Base-by-base conservation (phyloP, 2,797 vertebrate species). In the Lacerta viridis region DNA sequence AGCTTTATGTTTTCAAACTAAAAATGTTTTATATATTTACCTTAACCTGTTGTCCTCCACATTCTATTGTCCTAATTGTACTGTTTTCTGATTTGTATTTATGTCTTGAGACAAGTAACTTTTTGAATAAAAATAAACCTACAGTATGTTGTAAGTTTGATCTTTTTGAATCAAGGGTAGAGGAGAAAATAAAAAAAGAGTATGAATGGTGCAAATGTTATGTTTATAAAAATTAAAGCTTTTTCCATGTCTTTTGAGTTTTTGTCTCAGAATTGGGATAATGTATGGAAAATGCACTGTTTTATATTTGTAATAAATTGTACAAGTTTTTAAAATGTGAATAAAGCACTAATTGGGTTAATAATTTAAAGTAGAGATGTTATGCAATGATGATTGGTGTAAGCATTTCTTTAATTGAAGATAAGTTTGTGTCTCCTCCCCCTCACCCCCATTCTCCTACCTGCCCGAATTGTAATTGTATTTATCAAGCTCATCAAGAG, bases 81-180 rank as follows among this genome's bases (percentile, higher is more conserved):
- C 98, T 99, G 98, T 99, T 99, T 97, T 99, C 98, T 99, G 98
- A 99, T 99, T 99, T 99, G 98, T 99, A 99, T 98, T 99, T 98
- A 98, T 99, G 98, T 99, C 98, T 99, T 98, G 98, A 99, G 98
- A 99, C 99, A 99, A 89, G 99, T 99, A 99, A 98, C 98, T 99
- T 99, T 98, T 99, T 99, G 98, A 99, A 99, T 99, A 99, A 99
- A 99, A 99, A 98, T 99, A 99, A 99, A 99, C 98, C 98, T 98
- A 98, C 98, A 98, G 98, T 98, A 98, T 97, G 96, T 97, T 96
- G 96, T 97, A 97, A 96, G 97, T 97, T 96, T 97, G 96, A 97
- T 98, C 97, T 97, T 97, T 97, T 97, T 95, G 96, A 96, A 95
- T 96, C 86, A 94, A 95, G 94, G 90, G 86, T 94, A 93, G 89